Evolutionary conservation across 2,113 vertebrate genomes (phyloP).

Genomic region (Bufo bufo): DNA sequence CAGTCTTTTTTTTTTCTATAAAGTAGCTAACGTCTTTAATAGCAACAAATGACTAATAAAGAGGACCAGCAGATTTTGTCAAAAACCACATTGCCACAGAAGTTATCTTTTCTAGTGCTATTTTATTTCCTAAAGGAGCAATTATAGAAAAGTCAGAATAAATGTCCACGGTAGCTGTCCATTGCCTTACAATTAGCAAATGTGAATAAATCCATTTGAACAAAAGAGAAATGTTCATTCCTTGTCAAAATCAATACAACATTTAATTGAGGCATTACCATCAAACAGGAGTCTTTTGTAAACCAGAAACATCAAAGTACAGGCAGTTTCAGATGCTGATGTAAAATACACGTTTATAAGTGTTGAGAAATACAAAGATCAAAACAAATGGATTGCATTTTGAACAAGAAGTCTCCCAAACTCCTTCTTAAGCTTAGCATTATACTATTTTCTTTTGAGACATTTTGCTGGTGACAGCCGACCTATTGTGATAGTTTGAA

Average conservation of each 20-base stretch:
- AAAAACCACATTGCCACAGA: background rate
- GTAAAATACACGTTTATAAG: background rate
- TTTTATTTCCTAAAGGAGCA: background rate
- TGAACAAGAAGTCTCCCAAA: background rate
- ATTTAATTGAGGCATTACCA: slow-evolving; percentile 5
- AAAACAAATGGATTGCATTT: slow-evolving; percentile 26
- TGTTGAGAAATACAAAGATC: background rate
- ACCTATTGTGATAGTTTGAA: slow-evolving; percentile 58
- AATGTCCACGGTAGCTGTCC: background rate
- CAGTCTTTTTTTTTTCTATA: no score
- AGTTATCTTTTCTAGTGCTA: background rate
- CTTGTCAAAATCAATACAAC: background rate
- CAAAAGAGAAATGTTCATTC: background rate
- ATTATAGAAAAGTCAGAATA: background rate
- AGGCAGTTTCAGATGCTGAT: background rate
- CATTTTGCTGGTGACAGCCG: slow-evolving; percentile 56
- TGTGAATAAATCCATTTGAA: background rate
- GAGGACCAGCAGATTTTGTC: background rate
- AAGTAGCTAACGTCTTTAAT: no score
- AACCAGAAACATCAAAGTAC: background rate
- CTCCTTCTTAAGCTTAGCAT: slow-evolving; percentile 52
- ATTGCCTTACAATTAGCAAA: background rate
- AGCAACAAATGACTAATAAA: no score
- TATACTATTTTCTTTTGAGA: slow-evolving; percentile 28
- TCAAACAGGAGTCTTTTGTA: background rate